phyloP scores from a whole-genome alignment of 2,888 invertebrate genomes.

The Galeruca laticollis region DNA sequence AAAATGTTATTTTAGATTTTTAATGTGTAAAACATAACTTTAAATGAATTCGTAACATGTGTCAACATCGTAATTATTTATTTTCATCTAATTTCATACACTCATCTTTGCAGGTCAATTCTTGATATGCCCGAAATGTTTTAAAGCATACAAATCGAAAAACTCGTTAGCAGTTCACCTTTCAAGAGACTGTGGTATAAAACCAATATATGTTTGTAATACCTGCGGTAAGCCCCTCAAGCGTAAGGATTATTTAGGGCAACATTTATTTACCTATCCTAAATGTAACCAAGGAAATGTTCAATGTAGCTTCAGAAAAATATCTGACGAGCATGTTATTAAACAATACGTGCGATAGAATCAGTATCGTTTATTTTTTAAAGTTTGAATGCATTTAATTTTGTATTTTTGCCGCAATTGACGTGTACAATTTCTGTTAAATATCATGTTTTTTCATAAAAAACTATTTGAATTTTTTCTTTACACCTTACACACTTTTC shows the following conservation, averaged over 20 bases:
- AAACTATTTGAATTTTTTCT: too few relatives aligned
- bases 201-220: constrained; percentile 44
- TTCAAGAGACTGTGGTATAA: constrained; percentile 49
- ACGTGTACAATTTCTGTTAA: too few relatives aligned
- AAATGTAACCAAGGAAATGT: constrained; percentile 31
- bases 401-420: too few relatives aligned
- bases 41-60: too few relatives aligned
- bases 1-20: too few relatives aligned
- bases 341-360: constrained; percentile 57
- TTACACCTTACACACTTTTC: too few relatives aligned
- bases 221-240: constrained; percentile 44
- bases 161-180: constrained; percentile 44
- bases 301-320: constrained; percentile 52
- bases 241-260: constrained; percentile 45
- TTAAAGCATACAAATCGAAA: constrained; percentile 47
- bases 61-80: neutral
- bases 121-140: constrained; percentile 44
- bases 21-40: too few relatives aligned
- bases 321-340: constrained; percentile 56
- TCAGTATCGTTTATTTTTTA: neutral
- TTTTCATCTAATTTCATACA: neutral
- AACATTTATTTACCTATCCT: constrained; percentile 32
- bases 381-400: too few relatives aligned
- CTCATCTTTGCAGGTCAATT: constrained; percentile 29
- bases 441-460: too few relatives aligned